Evolutionary conservation across 2,797 vertebrate species (phyloP), one percentile per base, ranked within the genome.

Genomic region (Nannoperca australis): DNA sequence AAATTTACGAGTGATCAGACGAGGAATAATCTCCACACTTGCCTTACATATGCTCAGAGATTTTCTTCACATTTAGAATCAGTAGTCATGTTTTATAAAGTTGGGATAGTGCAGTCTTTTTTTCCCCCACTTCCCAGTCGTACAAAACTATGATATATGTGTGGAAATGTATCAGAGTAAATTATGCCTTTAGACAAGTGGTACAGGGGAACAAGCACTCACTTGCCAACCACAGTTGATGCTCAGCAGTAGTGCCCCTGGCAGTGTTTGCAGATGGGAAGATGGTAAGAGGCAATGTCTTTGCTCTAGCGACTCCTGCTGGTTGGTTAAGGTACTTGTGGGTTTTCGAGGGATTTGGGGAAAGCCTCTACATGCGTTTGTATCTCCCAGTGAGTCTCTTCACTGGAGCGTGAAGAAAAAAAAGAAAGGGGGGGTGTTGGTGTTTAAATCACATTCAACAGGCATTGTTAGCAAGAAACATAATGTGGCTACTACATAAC

Each of bases 401-500:
- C n/a, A 60, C 13, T 14, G 34, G 20, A 22, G 34, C 38, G 3
- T 36, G 4, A n/a, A n/a, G 38, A 60, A 13, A 42, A 47, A 47
- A 27, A 27, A 27, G 38, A 61, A 44, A 1, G 36, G 7, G 5
- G 10, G 8, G 20, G 15, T 5, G 32, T 30, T 22, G 49, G 14
- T 11, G 42, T 18, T 50, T 45, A 11, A 62, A 74, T 54, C 47
- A 65, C 55, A 60, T 62, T 55, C n/a, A 68, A 50, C 2, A 58
- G 24, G 40, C 30, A 38, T 2, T 42, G 17, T 60, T 14, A 27
- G 4, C 30, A 76, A 55, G 17, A 79, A 61, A 77, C 40, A 53
- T 27, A 20, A 71, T 5, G 7, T 73, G 27, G 30, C 49, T 55
- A 40, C 30, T 38, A 75, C 38, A 45, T 84, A 80, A 88, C 79